Evolutionary conservation across 2,888 invertebrate genomes (phyloP).

Genomic region (Thereva unica): DNA sequence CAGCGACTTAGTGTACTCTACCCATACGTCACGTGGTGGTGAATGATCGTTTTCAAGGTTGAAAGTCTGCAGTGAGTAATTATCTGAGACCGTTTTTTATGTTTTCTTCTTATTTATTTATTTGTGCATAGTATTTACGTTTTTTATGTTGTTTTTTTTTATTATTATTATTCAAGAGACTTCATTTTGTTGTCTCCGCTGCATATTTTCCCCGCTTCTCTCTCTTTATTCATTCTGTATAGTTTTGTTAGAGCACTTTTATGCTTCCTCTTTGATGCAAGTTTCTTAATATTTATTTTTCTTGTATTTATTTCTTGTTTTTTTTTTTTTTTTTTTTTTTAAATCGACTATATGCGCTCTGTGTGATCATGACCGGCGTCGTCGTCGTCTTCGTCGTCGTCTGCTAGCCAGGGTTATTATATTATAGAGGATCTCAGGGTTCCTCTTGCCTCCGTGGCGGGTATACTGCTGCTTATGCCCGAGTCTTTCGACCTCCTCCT

Average conservation of each 20-base stretch:
- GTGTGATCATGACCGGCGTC: background rate
- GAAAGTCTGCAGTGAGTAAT: conserved; percentile 31
- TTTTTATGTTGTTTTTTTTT: background rate
- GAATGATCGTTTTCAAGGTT: conserved; percentile 38
- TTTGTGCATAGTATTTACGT: background rate
- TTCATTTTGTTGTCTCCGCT: too few species aligned
- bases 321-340: background rate
- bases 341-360: background rate
- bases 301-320: background rate
- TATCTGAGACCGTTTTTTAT: conserved; percentile 12
- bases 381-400: too few species aligned
- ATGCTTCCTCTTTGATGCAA: too few species aligned
- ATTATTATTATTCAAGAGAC: background rate
- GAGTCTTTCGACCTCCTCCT: too few species aligned
- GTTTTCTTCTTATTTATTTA: background rate
- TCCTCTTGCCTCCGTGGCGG: too few species aligned
- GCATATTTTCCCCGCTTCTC: too few species aligned
- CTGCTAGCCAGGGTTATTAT: too few species aligned
- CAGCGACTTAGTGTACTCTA: too few species aligned
- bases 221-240: too few species aligned
- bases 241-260: too few species aligned
- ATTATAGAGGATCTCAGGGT: too few species aligned
- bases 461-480: too few species aligned
- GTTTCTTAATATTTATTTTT: conserved; percentile 14
- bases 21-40: conserved; percentile 23